Base-by-base conservation (phyloP, 1,140 invertebrate genomes). In the Heliconius nattereri region DNA sequence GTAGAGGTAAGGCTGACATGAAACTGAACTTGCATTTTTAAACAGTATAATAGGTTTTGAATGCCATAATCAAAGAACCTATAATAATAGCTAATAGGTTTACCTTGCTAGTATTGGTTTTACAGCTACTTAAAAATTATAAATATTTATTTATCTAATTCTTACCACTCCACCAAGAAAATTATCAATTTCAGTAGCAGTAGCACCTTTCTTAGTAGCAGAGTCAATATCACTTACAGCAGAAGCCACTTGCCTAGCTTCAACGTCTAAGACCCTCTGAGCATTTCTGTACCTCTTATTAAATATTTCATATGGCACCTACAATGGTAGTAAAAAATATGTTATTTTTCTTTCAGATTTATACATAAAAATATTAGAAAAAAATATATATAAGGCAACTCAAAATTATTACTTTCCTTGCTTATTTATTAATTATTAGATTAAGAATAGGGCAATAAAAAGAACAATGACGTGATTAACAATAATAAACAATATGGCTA, bases 251-350 rank as follows among this genome's bases (percentile, higher is more conserved):
- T 98, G 97, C 2, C 98, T 97, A 0, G 98, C 97, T 94, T 99
- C 99, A 76, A 98, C 95, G 89, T 99, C 99, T 73, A 99, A 95
- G 13, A 97, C 97, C 87, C 99, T 99, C 92, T 99, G 99, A 7
- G 98, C 98, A 72, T 97, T 96, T 57, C 99, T 96, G 92, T 99
- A 99, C 88, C 98, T 98, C 94, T 99, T 99, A 93, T 99, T 99
- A 49, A 99, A 95, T 9, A 99, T 96, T 95, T 99, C 99, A 92
- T 99, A 99, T 57, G 99, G 99, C 79, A 99, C 98, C 98, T 99
- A 82, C 7, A 76, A 49, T 13, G 40, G 40, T 16, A 5, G 16
- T 16, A 45, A 45, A 40, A 16, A 45, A 16, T 16, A 11, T 6
- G 16, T 45, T 45, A 6, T 66, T 26, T 19, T 20, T 52, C 19